Conservation (phyloP, 2,888 invertebrate species). For the Ephialtes manifestator region DNA sequence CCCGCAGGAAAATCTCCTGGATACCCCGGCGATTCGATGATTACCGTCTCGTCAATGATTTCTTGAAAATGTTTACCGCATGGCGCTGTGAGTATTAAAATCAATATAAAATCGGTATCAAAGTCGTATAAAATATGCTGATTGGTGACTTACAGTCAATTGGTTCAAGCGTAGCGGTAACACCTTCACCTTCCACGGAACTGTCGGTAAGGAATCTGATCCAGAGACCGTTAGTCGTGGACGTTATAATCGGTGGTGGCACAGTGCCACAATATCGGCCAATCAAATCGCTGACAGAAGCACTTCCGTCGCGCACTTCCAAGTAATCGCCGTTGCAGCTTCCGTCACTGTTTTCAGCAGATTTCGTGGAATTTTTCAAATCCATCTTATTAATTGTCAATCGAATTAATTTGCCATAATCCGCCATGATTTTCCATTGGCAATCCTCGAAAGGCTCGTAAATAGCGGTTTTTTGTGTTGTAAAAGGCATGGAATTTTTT, state of each 20-base stretch:
- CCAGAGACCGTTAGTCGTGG: constrained; percentile 89
- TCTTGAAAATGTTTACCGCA: constrained; percentile 88
- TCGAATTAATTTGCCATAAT: constrained; percentile 88
- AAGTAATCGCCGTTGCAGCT: constrained; percentile 92
- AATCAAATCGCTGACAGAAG: constrained; percentile 89
- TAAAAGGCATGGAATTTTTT: constrained; percentile 84
- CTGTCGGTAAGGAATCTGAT: constrained; percentile 90
- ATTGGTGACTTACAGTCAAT: constrained; percentile 86
- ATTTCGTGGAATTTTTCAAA: constrained; percentile 81
- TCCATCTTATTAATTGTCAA: constrained; percentile 87
- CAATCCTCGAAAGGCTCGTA: constrained; percentile 92
- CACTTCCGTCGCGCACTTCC: constrained; percentile 91
- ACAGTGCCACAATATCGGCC: constrained; percentile 90
- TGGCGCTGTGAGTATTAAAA: constrained; percentile 80
- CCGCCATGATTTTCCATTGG: constrained; percentile 90
- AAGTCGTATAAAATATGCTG: neutral
- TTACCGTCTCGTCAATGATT: constrained; percentile 84
- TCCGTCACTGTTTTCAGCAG: constrained; percentile 76
- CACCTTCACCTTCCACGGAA: constrained; percentile 88
- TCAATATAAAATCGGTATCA: neutral
- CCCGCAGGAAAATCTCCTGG: constrained; percentile 88
- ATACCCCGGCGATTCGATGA: constrained; percentile 88
- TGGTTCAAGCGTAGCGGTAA: constrained; percentile 88
- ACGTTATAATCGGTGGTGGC: constrained; percentile 86
- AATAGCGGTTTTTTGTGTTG: constrained; percentile 85